Conservation (phyloP, 2,888 invertebrate genomes). For the Eupithecia centaureata region DNA sequence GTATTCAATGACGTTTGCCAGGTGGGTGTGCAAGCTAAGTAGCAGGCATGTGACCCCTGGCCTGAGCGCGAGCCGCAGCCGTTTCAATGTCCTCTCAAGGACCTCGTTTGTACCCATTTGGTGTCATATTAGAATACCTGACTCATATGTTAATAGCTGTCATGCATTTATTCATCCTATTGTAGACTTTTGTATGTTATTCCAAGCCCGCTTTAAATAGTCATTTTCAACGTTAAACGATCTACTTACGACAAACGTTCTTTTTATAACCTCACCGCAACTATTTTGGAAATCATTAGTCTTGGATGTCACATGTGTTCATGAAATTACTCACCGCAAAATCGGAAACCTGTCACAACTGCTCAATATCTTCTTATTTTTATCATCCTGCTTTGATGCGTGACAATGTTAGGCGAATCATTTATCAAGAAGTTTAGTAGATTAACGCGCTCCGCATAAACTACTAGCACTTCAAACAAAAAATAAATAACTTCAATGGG, state of each 20-base stretch:
- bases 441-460: constrained; percentile 63
- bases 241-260: constrained; percentile 52
- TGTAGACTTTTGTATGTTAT: constrained; percentile 6
- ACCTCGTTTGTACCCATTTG: constrained; percentile 32
- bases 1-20: constrained; percentile 78
- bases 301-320: constrained; percentile 58
- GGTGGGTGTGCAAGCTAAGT: constrained; percentile 81
- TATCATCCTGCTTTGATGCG: constrained; percentile 76
- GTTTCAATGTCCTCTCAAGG: constrained; percentile 40
- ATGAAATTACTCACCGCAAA: constrained; percentile 69
- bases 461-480: constrained; percentile 70
- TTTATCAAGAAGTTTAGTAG: constrained; percentile 68
- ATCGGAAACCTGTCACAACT: constrained; percentile 68
- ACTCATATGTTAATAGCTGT: constrained; percentile 46
- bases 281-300: constrained; percentile 74
- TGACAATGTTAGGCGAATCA: constrained; percentile 62
- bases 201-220: constrained; percentile 1
- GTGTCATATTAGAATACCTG: constrained; percentile 39
- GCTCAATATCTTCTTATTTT: constrained; percentile 75
- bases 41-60: constrained; percentile 67
- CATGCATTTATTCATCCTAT: constrained; percentile 47
- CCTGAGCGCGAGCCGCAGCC: constrained; percentile 25
- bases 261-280: constrained; percentile 57
- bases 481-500: constrained; percentile 60
- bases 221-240: constrained; percentile 45